Conservation (phyloP, 2,113 vertebrate species). For the Daphoenositta chrysoptera region DNA sequence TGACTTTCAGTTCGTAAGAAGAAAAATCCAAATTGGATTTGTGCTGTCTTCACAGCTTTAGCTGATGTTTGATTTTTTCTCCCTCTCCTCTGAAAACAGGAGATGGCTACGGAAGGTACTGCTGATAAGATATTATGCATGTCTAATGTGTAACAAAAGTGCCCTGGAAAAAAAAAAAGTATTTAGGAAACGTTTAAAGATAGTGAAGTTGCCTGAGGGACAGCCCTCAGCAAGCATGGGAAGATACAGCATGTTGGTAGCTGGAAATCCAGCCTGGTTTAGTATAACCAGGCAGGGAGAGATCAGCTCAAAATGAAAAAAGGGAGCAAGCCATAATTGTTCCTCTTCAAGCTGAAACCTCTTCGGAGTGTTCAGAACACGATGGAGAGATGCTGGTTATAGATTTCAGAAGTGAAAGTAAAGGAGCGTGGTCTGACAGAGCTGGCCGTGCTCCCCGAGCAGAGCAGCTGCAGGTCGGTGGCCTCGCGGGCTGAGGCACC, state of each 20-base stretch:
- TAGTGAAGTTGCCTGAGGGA: not conserved
- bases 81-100: not conserved
- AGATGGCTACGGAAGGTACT: not conserved
- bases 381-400: rapidly evolving
- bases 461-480: not conserved
- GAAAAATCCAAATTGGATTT: not conserved
- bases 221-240: not conserved
- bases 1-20: not conserved
- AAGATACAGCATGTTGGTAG: not conserved
- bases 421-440: not conserved
- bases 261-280: not conserved
- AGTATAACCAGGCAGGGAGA: not conserved
- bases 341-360: not conserved
- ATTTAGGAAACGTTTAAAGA: not conserved
- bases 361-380: not conserved
- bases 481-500: rapidly evolving
- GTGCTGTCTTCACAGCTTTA: not conserved
- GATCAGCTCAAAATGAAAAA: not conserved
- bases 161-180: not conserved
- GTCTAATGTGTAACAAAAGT: not conserved
- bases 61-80: not conserved
- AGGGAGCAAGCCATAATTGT: not conserved
- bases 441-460: rapidly evolving
- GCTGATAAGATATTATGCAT: not conserved
- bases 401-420: not conserved